phyloP scores from a whole-genome alignment of 2,113 vertebrate species.

The Microcebus griseorufus region DNA sequence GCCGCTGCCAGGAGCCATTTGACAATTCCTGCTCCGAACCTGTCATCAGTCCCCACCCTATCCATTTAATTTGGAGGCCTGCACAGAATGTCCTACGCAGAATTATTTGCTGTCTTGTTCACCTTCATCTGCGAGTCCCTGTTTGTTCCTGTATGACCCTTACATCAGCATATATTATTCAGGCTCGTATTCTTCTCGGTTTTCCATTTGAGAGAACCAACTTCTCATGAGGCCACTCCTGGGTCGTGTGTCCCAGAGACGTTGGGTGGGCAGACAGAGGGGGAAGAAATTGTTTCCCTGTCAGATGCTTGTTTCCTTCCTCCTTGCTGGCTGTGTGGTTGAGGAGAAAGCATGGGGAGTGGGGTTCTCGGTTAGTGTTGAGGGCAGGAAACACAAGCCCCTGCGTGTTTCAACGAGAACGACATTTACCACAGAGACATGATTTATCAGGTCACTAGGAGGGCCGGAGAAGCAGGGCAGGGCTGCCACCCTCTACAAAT shows the following conservation, averaged over 20 bases:
- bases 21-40: constrained; percentile 45
- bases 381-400: background rate
- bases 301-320: background rate
- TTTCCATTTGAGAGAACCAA: background rate
- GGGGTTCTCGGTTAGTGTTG: background rate
- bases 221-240: background rate
- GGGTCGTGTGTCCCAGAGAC: background rate
- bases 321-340: background rate
- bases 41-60: constrained; percentile 46
- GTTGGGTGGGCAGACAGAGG: background rate
- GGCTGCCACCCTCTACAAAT: background rate
- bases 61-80: constrained; percentile 70
- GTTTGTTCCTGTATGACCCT: constrained; percentile 63
- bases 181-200: background rate
- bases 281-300: background rate
- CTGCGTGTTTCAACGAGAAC: background rate
- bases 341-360: background rate
- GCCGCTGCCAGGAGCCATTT: constrained; percentile 64
- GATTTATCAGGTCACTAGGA: background rate
- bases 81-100: constrained; percentile 51
- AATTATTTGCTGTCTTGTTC: constrained; percentile 50
- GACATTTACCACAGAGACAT: background rate
- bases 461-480: background rate
- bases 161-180: constrained; percentile 68
- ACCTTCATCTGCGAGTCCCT: constrained; percentile 46